phyloP scores from a whole-genome alignment of 2,888 invertebrate species.

The Odiellus spinosus region DNA sequence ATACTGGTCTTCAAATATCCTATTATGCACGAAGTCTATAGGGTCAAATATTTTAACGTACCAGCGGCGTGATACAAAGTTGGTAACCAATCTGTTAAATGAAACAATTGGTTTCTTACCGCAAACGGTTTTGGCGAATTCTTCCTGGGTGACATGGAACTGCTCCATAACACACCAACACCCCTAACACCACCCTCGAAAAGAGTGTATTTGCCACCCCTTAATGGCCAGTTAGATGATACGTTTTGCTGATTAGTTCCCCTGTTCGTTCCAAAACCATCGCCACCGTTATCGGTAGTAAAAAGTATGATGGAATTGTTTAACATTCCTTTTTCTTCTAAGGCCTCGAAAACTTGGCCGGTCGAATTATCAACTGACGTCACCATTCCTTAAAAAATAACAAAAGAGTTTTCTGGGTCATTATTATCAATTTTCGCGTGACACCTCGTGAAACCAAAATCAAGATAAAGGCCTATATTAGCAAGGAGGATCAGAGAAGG shows the following conservation, averaged over 20 bases:
- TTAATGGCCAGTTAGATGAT: conserved; percentile 44
- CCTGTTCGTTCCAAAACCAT: conserved; percentile 42
- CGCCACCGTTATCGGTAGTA: conserved; percentile 70
- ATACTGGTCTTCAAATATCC: too few relatives aligned
- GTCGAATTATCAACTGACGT: conserved; percentile 69
- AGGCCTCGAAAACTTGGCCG: conserved; percentile 53
- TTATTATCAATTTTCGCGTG: too few relatives aligned
- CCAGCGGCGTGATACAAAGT: conserved; percentile 30
- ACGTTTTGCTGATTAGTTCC: conserved; percentile 24
- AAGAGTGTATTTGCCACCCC: conserved; percentile 39
- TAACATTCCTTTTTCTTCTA: conserved; percentile 49
- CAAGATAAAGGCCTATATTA: too few relatives aligned
- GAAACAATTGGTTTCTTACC: conserved; percentile 27
- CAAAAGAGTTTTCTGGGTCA: too few relatives aligned
- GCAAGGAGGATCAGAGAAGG: too few relatives aligned
- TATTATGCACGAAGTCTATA: too few relatives aligned
- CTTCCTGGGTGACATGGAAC: conserved; percentile 36
- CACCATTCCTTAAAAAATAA: conserved; percentile 51
- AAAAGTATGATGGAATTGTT: conserved; percentile 71
- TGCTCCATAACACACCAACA: conserved; percentile 62
- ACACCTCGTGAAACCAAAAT: too few relatives aligned
- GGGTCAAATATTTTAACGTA: conserved; percentile 4
- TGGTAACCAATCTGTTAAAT: conserved; percentile 32
- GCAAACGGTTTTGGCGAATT: conserved; percentile 19
- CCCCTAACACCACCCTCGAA: conserved; percentile 88